Base-by-base conservation (phyloP, 2,888 invertebrate species). In the Synergus gifuensis region DNA sequence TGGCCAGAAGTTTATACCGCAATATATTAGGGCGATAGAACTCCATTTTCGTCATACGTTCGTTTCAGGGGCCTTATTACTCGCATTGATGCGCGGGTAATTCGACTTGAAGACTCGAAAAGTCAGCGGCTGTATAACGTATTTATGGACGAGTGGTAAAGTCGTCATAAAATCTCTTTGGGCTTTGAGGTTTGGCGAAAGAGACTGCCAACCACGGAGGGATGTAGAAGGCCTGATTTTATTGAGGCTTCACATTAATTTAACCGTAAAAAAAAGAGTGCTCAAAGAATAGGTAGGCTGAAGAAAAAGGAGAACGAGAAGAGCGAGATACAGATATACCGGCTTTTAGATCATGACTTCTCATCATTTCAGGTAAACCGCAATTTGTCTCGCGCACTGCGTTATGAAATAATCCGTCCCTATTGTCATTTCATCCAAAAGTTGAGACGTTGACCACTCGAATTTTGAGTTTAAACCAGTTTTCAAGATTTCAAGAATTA, bases 161-260 rank as follows among this genome's bases (percentile, higher is more conserved):
- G 80, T 76, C 78, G 82, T 82, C 80, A 81, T 83, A 84, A 85
- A 85, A 49, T 58, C 36, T 49, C 80, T 80, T 78, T 77, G 79
- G 82, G 82, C 82, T 81, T 81, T 81, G 77, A 81, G 78, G 81
- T 60, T 78, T 76, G 77, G 82, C 81, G 78, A 78, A 73, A 67
- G 67, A 64, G 73, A 54, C 69, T 64, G 78, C 60, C 78, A 80
- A 62, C 62, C 79, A 79, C 73, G 60, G 64, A 78, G 78, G 79
- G 76, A 77, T 54, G 49, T 60, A 54, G 79, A 62, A 79, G 66
- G 63, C 78, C 81, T 82, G 79, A 84, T 84, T 86, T 86, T 86
- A 86, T 86, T 86, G 84, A 82, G 77, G 82, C 77, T 66, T 76
- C 85, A 81, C 86, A 84, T 85, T 85, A 85, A 85, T 85, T 86